Percentiles rank a stretch among this genome's conserved stretches.
Conservation (phyloP, 2,797 vertebrate species). For the Pempheris klunzingeri region DNA sequence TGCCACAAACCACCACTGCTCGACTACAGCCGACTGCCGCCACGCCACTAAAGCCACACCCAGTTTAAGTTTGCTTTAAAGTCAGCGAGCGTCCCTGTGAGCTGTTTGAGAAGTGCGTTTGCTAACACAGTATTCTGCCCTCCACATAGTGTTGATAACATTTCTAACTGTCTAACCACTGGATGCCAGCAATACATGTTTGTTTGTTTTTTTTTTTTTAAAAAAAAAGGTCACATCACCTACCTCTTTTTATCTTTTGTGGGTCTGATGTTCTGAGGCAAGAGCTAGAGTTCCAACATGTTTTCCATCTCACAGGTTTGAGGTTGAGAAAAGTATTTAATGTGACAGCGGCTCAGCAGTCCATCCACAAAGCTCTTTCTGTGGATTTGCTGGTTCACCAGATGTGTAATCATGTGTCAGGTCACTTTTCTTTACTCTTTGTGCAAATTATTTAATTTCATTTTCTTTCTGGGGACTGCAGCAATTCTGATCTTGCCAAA, state of each 20-base stretch:
- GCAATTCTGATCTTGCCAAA: slow-evolving; percentile 68
- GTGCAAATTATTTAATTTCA: slow-evolving; percentile 33
- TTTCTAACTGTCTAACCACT: slow-evolving; percentile 63
- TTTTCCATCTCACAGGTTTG: slow-evolving; percentile 25
- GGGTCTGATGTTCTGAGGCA: slow-evolving; percentile 53
- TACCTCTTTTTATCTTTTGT: slow-evolving; percentile 77
- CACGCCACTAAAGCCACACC: background rate
- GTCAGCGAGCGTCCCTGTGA: background rate
- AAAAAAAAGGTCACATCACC: slow-evolving; percentile 73
- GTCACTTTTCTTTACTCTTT: slow-evolving; percentile 31
- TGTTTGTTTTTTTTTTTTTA: no score
- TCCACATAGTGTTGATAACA: slow-evolving; percentile 26
- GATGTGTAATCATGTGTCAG: slow-evolving; percentile 19
- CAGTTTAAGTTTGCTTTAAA: background rate
- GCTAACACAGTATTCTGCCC: slow-evolving; percentile 47
- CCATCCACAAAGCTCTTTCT: slow-evolving; percentile 17
- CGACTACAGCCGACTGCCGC: slow-evolving; percentile 40
- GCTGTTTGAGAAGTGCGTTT: background rate
- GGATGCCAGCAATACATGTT: slow-evolving; percentile 75
- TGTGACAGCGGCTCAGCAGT: background rate
- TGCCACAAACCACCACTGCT: slow-evolving; percentile 58
- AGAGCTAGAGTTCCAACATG: slow-evolving; percentile 41
- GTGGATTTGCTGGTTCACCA: slow-evolving; percentile 4
- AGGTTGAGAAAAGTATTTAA: slow-evolving; percentile 26
- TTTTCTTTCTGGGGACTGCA: slow-evolving; percentile 44